Evolutionary conservation across 2,888 invertebrate genomes (phyloP), one percentile per base, ranked within the genome.

Genomic region (Eudemis profundana): DNA sequence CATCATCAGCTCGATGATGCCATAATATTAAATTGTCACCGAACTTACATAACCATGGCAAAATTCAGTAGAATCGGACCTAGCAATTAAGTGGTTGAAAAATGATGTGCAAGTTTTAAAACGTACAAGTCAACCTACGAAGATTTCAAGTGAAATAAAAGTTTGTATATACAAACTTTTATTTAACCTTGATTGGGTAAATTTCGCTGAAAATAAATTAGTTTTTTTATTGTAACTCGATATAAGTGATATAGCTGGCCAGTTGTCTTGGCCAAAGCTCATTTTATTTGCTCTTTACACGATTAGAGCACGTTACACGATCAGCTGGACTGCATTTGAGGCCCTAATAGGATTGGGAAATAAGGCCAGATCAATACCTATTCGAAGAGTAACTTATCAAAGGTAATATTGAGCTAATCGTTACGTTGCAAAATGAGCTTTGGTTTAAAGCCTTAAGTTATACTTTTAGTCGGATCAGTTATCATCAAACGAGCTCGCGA

Each of bases 331-430:
- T 29, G 12, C n/a, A 51, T 63, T 47, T 54, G 15, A 29, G 29
- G 17, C 47, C 47, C 12, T 56, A 42, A 63, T 54, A 50, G 56
- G 27, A 56, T 63, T 63, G 29, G 19, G 47, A 47, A 63, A 50
- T 64, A 57, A 57, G 19, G 49, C 40, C 40, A 12, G 33, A 63
- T 56, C 54, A 47, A 63, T 56, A 49, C 36, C 42, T 46, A 44
- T 15, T 33, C 33, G 27, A 42, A 3, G 0, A 42, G 8, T 17
- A 15, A 56, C 42, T 29, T 44, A 56, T 19, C n/a, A n/a, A 44
- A 17, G 17, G 56, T 44, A 12, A 42, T 42, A 54, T 54, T 27
- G 10, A 12, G 2, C 2, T 15, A 12, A 54, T 4, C 15, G 27
- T 42, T 23, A 14, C 8, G 17, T 14, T 17, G 54, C 15, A 12